A percentile compares a stretch with the other conserved stretches of the same genome.
Conservation (phyloP, 2,797 vertebrate species). For the Morelia viridis region DNA sequence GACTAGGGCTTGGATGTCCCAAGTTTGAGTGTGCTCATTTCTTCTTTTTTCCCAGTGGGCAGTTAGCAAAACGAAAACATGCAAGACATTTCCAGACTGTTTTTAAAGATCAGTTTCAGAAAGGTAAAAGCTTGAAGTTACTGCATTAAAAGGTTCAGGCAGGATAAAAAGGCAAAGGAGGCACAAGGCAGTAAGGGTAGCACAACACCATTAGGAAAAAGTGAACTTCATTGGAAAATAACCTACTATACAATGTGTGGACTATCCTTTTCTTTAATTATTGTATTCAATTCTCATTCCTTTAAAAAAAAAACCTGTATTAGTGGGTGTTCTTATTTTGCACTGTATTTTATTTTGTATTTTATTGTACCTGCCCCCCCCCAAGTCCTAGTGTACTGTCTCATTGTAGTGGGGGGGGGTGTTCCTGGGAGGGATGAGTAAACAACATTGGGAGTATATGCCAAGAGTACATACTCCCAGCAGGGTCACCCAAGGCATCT, state of each 20-base stretch:
- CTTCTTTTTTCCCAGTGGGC: neutral
- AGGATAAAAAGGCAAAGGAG: neutral
- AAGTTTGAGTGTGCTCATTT: neutral
- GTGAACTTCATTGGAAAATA: neutral
- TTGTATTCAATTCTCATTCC: neutral
- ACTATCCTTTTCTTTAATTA: neutral
- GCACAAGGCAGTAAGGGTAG: neutral
- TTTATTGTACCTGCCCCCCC: neutral
- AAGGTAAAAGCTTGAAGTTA: neutral
- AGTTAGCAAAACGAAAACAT: neutral
- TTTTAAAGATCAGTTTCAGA: neutral
- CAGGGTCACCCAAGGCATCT: neutral
- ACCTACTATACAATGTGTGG: neutral
- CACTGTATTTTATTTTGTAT: neutral
- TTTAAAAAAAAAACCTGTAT: neutral
- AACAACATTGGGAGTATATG: neutral
- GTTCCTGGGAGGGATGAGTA: neutral
- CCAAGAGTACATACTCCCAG: neutral
- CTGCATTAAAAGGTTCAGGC: neutral
- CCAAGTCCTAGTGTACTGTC: neutral
- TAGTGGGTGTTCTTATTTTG: neutral
- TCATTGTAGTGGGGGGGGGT: neutral
- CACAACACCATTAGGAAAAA: neutral
- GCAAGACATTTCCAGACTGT: neutral
- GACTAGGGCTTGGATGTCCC: neutral